Percentiles rank a stretch among this genome's conserved stretches.
Conservation (phyloP, 2,888 invertebrate species). For the Argyresthia goedartella region DNA sequence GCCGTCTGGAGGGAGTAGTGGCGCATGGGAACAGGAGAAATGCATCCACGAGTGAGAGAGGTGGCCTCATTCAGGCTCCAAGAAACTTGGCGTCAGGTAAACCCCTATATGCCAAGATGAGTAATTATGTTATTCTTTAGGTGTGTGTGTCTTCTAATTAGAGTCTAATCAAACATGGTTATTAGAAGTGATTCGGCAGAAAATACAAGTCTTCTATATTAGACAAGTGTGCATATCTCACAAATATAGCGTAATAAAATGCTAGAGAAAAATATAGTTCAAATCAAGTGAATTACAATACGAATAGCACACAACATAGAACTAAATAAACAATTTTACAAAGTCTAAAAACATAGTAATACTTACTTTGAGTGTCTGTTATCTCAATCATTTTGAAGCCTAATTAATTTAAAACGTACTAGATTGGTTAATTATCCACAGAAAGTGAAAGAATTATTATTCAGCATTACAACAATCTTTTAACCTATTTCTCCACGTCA, state of each 20-base stretch:
- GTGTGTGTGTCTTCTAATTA: too few species aligned
- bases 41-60: too few species aligned
- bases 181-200: too few species aligned
- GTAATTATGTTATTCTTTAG: too few species aligned
- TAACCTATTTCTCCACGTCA: conserved; percentile 56
- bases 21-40: too few species aligned
- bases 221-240: not conserved
- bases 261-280: not conserved
- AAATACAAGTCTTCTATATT: not conserved
- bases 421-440: conserved; percentile 17
- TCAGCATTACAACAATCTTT: conserved; percentile 34
- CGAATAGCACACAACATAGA: not conserved
- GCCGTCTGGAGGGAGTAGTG: too few species aligned
- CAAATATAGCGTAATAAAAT: not conserved
- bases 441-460: conserved; percentile 31
- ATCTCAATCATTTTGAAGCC: conserved; percentile 81
- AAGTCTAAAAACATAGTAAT: conserved; percentile 8
- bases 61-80: too few species aligned
- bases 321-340: not conserved
- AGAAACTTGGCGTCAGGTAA: too few species aligned
- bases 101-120: too few species aligned
- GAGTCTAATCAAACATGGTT: too few species aligned
- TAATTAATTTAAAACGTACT: conserved; percentile 14
- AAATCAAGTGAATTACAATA: not conserved
- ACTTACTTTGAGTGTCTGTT: conserved; percentile 87